Evolutionary conservation across 2,113 vertebrate genomes (phyloP).

Genomic region (Pseudopipra pipra): DNA sequence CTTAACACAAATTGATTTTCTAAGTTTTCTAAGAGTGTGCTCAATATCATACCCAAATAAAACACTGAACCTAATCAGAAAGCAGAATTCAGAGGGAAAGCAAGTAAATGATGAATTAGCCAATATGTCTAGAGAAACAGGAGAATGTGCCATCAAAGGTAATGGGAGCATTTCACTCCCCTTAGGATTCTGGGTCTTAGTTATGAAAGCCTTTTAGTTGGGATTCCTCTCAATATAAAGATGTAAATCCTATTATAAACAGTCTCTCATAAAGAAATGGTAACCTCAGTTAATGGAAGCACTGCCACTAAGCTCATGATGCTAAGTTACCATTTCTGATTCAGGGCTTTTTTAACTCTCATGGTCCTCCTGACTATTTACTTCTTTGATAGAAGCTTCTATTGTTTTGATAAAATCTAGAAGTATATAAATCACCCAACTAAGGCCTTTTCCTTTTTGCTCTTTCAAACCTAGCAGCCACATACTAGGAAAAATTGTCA

Average conservation of each 20-base stretch:
- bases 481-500: not conserved
- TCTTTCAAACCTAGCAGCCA: not conserved
- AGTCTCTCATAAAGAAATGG: not conserved
- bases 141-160: not conserved
- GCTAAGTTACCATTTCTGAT: not conserved
- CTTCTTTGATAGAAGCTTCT: not conserved
- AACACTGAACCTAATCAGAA: not conserved
- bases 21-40: not conserved
- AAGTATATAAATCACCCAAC: not conserved
- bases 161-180: not conserved
- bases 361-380: not conserved
- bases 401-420: not conserved
- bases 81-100: not conserved
- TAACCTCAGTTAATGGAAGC: not conserved
- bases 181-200: not conserved
- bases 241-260: not conserved
- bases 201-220: not conserved
- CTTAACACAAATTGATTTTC: constrained; percentile 33
- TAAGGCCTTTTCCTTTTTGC: not conserved
- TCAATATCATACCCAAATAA: constrained; percentile 1
- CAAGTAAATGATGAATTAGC: not conserved
- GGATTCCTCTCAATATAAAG: not conserved
- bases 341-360: not conserved
- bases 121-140: not conserved
- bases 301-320: not conserved